Evolutionary conservation across 2,797 vertebrate species (phyloP), one percentile per base, ranked within the genome.

Genomic region (Pipistrellus pygmaeus): DNA sequence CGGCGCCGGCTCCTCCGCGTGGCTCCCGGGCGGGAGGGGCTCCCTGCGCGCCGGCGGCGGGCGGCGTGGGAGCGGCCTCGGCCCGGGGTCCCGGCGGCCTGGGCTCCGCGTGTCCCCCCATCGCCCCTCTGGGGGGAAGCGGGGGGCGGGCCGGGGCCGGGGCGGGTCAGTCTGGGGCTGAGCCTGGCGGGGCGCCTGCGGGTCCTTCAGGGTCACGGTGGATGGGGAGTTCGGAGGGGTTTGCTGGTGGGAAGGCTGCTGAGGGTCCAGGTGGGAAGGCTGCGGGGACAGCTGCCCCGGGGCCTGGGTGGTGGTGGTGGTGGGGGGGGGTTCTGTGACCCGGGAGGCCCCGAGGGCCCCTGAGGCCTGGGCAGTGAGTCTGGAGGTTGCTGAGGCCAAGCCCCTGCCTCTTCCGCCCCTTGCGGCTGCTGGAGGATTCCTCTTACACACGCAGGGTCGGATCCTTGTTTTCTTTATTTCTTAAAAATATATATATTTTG

Each of bases 41-140:
- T 66, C 7, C 66, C 27, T 55, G 81, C 46, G n/a, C 38, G 18
- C 30, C 23, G 25, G 10, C 48, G 48, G 44, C 91, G 94, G 10
- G 35, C 82, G 69, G 86, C 93, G 94, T 96, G 97, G 96, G 91
- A 90, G 90, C 87, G 71, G 83, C 85, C 66, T 83, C 53, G 77
- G 88, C 71, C 62, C 23, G 92, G 92, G 27, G 48, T 46, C 88
- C 75, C 11, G 64, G 85, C 69, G 82, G 60, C 30, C 77, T 66
- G 86, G 82, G 60, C 69, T 85, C 75, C 60, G 86, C 64, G 93
- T 86, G 72, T 95, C 6, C n/a, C 92, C 44, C 44, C 44, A 41
- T 41, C 38, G 44, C 44, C 44, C 44, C 3, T 9, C 44, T 44
- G 44, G 85, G 85, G 85, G 81, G 92, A 62, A 60, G 76, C 46